phyloP scores from a whole-genome alignment of 2,888 invertebrate species.

The Cataglyphis altisquamis region DNA sequence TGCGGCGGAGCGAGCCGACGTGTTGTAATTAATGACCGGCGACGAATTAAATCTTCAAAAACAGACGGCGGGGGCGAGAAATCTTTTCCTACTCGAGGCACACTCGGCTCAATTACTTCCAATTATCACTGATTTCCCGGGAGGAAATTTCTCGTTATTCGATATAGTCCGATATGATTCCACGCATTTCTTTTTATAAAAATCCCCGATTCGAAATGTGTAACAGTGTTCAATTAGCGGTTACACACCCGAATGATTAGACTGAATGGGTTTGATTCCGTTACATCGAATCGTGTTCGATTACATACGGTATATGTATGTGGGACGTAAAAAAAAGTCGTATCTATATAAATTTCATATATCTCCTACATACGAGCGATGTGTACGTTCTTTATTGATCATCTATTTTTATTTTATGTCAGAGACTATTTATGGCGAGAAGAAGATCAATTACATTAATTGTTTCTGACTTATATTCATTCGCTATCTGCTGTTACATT shows the following conservation, averaged over 20 bases:
- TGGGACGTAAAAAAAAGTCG: neutral
- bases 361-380: neutral
- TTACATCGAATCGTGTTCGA: neutral
- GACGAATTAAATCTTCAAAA: slow-evolving; percentile 41
- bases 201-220: neutral
- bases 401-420: slow-evolving; percentile 15
- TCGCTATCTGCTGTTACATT: neutral
- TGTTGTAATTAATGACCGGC: slow-evolving; percentile 34
- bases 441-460: slow-evolving; percentile 14
- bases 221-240: slow-evolving; percentile 9
- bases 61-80: neutral
- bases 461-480: slow-evolving; percentile 17
- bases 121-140: slow-evolving; percentile 37
- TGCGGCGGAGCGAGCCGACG: neutral
- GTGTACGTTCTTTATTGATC: slow-evolving; percentile 15
- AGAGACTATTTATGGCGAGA: neutral
- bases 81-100: neutral
- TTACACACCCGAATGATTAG: neutral
- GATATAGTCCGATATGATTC: slow-evolving; percentile 4
- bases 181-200: slow-evolving; percentile 21
- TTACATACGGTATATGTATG: neutral
- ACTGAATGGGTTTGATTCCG: neutral
- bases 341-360: neutral
- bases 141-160: slow-evolving; percentile 2
- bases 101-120: slow-evolving; percentile 30